Conservation (phyloP, 2,797 vertebrate genomes). For the Echiichthys vipera region DNA sequence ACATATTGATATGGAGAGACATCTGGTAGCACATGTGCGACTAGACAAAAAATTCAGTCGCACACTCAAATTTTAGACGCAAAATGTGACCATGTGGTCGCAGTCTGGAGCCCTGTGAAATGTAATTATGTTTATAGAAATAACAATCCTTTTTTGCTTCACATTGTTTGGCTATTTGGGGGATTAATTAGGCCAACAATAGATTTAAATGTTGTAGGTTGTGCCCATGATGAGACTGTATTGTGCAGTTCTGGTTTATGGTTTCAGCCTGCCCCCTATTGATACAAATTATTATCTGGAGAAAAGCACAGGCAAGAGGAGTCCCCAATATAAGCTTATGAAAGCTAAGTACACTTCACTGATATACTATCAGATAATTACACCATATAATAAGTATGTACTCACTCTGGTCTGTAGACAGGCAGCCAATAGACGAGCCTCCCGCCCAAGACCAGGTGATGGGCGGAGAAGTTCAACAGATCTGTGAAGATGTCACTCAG, state of each 20-base stretch:
- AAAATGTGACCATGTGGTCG: too few species aligned
- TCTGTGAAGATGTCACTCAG: conserved; percentile 98
- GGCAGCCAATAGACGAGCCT: conserved; percentile 98
- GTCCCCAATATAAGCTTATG: neutral
- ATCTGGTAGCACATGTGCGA: too few species aligned
- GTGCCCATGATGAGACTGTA: neutral
- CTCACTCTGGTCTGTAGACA: conserved; percentile 95
- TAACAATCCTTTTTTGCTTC: neutral
- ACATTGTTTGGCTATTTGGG: conserved; percentile 13
- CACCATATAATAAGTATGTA: conserved; percentile 37
- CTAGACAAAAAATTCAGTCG: too few species aligned
- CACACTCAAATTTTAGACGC: too few species aligned
- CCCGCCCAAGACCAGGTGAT: conserved; percentile 90
- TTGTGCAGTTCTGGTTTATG: conserved; percentile 22
- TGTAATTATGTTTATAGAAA: conserved; percentile 4
- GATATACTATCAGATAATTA: neutral
- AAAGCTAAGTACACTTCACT: neutral
- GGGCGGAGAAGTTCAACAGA: conserved; percentile 93
- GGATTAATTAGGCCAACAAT: conserved; percentile 2
- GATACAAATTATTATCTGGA: conserved; percentile 22
- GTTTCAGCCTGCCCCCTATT: conserved; percentile 69
- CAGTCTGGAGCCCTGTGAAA: too few species aligned
- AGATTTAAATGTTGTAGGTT: neutral
- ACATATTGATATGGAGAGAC: too few species aligned
- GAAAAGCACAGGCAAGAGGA: neutral